Percentiles rank a stretch among this genome's conserved stretches.
These are phyloP conservation scores for Tringa solitaria DNA, from an alignment of 2,113 vertebrate genomes.

Conservation along the genomic window DNA sequence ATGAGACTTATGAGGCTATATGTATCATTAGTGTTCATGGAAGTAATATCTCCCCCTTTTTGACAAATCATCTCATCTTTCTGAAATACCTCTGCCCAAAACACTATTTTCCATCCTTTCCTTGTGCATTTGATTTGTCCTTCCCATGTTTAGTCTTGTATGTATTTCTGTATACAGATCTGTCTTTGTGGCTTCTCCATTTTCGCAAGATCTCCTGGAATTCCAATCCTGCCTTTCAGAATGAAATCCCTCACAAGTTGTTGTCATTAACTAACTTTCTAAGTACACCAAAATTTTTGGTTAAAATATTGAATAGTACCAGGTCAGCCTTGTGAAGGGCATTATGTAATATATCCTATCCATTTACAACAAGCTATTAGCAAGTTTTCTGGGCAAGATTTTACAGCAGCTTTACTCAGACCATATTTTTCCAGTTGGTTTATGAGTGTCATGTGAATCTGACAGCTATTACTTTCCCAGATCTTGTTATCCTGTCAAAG, in stretches of 20 bases:
- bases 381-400: neutral
- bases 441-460: slow-evolving; percentile 16
- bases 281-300: neutral
- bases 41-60: neutral
- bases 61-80: neutral
- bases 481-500: slow-evolving; percentile 37
- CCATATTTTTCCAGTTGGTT: slow-evolving; percentile 11
- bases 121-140: neutral
- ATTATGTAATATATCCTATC: neutral
- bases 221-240: neutral
- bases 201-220: neutral
- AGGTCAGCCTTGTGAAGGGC: slow-evolving; percentile 12
- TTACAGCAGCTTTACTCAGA: neutral
- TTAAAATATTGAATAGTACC: neutral
- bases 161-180: neutral
- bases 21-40: neutral
- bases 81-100: neutral
- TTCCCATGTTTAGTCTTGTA: neutral
- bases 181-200: neutral
- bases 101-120: neutral
- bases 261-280: neutral
- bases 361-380: neutral
- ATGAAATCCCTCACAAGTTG: neutral
- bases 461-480: slow-evolving; percentile 21
- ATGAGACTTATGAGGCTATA: no score